Evolutionary conservation across 2,797 vertebrate species (phyloP), one percentile per base, ranked within the genome.

Genomic region (Discoglossus pictus): DNA sequence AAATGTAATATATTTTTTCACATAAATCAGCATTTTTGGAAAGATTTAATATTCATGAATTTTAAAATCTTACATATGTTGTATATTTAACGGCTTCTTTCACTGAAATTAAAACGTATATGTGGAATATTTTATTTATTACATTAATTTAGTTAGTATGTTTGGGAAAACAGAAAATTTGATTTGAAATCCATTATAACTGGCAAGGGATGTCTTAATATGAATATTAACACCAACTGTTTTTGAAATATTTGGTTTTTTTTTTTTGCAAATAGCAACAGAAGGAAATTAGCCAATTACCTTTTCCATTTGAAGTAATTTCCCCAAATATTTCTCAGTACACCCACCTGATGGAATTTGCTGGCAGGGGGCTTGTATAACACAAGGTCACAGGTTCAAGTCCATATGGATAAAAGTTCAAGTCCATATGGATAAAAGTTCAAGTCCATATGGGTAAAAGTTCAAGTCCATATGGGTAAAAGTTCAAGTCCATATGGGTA

Each of bases 201-300:
- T n/a, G n/a, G n/a, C n/a, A n/a, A n/a, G n/a, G 20, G 27, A 6
- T 38, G 10, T 20, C 12, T 1, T 15, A 42, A 40, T 39, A 47
- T 13, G 16, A 7, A 31, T 46, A 40, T 53, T 64, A 25, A 42
- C 38, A 1, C 15, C 8, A 12, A 7, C 27, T 40, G 51, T 20
- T 35, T 55, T 17, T 56, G 51, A 65, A 56, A 54, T 55, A 65
- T 65, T 24, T n/a, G n/a, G n/a, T n/a, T n/a, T n/a, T n/a, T 35
- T 39, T 7, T 43, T 47, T 40, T 59, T 44, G 50, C 43, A 56
- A 36, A 31, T 27, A 51, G 54, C 44, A 35, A 27, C 44, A 50
- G 54, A 34, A 67, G 65, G 65, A 59, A 67, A 67, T 67, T 44
- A 59, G 42, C 24, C 65, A 42, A 59, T 43, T 67, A 38, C 64